Evolutionary conservation across 2,888 invertebrate species (phyloP).

Genomic region (Empis stercorea): DNA sequence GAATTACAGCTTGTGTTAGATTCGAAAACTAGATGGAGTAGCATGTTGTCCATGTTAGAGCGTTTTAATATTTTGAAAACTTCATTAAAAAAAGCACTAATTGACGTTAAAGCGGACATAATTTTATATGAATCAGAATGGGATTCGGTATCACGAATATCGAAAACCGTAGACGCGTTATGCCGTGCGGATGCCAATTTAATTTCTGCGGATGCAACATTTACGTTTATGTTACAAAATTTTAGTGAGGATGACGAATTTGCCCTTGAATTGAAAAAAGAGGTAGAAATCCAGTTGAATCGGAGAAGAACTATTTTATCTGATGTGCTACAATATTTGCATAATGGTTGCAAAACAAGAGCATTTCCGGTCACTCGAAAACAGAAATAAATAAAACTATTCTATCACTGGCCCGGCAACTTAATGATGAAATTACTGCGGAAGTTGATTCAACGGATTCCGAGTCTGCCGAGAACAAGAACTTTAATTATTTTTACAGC

Average conservation of each 20-base stretch:
- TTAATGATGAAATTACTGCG: background rate
- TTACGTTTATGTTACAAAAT: conserved; percentile 2
- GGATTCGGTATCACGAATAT: background rate
- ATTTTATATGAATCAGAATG: conserved; percentile 1
- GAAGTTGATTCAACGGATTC: background rate
- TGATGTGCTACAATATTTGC: background rate
- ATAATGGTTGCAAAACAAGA: background rate
- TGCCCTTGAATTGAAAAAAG: background rate
- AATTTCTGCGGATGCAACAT: background rate
- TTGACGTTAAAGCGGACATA: conserved; percentile 12
- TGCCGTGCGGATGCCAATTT: conserved; percentile 1
- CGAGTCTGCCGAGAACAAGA: background rate
- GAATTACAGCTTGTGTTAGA: conserved; percentile 10
- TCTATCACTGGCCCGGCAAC: background rate
- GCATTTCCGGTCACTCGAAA: conserved; percentile 1
- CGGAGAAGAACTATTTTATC: background rate
- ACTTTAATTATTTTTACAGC: background rate
- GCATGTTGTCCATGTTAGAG: conserved; percentile 12
- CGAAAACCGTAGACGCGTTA: background rate
- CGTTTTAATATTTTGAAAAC: conserved; percentile 13
- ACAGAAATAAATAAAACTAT: background rate
- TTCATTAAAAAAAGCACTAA: conserved; percentile 14
- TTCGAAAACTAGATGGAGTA: conserved; percentile 12
- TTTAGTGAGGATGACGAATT: background rate
- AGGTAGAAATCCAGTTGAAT: background rate